Evolutionary conservation across 2,888 invertebrate genomes (phyloP).

Genomic region (Carcina quercana): DNA sequence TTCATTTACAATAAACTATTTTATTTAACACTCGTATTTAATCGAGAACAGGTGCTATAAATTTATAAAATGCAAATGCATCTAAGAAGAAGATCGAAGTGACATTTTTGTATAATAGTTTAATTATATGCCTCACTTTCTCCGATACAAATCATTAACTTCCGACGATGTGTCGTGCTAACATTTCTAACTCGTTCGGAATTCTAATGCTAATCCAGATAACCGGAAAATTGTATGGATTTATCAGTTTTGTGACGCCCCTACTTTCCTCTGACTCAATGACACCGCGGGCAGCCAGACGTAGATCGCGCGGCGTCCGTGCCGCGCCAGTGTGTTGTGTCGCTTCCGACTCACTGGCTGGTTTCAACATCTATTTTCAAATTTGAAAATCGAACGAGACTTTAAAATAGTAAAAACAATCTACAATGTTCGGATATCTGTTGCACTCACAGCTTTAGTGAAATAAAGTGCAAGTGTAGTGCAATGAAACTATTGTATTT

Average conservation of each 20-base stretch:
- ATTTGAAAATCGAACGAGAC: conserved; percentile 2
- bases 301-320: conserved; percentile 26
- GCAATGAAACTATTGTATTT: too few relatives aligned
- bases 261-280: conserved; percentile 59
- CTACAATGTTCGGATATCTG: conserved; percentile 29
- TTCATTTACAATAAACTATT: too few relatives aligned
- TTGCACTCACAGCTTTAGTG: conserved; percentile 17
- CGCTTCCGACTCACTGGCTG: conserved; percentile 55
- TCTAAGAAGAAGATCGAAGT: too few relatives aligned
- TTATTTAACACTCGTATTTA: too few relatives aligned
- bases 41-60: too few relatives aligned
- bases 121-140: too few relatives aligned
- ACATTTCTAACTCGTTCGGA: conserved; percentile 26
- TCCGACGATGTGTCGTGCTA: conserved; percentile 15
- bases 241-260: conserved; percentile 47
- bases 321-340: conserved; percentile 48
- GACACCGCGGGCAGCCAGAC: conserved; percentile 25
- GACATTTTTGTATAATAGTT: too few relatives aligned
- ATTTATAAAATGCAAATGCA: too few relatives aligned
- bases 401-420: background rate
- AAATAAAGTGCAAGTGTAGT: conserved; percentile 17
- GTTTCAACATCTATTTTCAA: conserved; percentile 25
- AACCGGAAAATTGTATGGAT: conserved; percentile 52
- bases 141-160: conserved; percentile 6
- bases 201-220: conserved; percentile 38